Base-by-base conservation (phyloP, 2,888 invertebrate genomes). In the Cryptocheilus praepositus region DNA sequence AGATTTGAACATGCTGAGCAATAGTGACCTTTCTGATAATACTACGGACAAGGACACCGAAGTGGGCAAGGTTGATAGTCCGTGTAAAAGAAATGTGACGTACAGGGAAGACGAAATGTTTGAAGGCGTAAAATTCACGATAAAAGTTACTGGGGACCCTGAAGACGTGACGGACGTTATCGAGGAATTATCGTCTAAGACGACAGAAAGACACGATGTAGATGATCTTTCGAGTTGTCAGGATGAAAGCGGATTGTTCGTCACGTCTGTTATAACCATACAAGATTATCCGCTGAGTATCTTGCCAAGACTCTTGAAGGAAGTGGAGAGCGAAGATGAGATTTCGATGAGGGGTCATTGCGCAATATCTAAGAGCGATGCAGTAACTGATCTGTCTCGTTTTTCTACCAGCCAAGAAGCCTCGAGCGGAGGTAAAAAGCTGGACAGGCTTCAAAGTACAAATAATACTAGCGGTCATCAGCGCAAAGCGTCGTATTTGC, bases 161-260 rank as follows among this genome's bases (percentile, higher is more conserved):
- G 83, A 86, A 2, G 83, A 86, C 68, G 79, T 87, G 2, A 79
- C 70, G 13, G 85, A 87, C 19, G 84, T 87, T 36, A 83, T 85
- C 15, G 70, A 83, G 64, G 83, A 83, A 62, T 72, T 87, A 22
- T 64, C 70, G 11, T 61, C 52, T 5, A 61, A 67, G 64, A 36
- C 64, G 43, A 28, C 67, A 56, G 54, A 68, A 59, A 59, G 61
- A 13, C 28, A 61, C 19, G 54, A n/a, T 43, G 53, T 53, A 1
- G 53, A 71, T 61, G 64, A 67, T 51, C 13, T 62, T n/a, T 2
- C 28, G 59, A 58, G 25, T 18, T 46, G 52, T 13, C 60, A 61
- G 19, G 57, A 69, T 19, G 67, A 73, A 28, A 66, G 68, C 46
- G 61, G 62, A 25, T 44, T 67, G 46, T 67, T 80, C 16, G 65